These are phyloP conservation scores for Reinhardtius hippoglossoides DNA, from an alignment of 2,113 vertebrate species.

Conservation along the genomic window DNA sequence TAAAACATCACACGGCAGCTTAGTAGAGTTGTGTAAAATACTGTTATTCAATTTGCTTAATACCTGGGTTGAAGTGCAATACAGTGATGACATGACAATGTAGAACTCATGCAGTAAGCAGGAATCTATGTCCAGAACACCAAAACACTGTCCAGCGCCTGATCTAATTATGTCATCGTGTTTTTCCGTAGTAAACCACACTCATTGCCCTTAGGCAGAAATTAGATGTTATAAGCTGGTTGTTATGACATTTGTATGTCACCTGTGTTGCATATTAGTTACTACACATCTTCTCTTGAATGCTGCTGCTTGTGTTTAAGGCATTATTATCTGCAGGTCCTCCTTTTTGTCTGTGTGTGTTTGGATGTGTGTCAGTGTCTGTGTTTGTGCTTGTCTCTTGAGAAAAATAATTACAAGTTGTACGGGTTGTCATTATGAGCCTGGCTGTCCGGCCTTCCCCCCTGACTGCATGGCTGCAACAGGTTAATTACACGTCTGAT, in stretches of 20 bases:
- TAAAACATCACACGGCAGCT: constrained; percentile 36
- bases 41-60: constrained; percentile 39
- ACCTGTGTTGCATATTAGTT: constrained; percentile 48
- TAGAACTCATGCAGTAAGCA: constrained; percentile 33
- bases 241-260: constrained; percentile 58
- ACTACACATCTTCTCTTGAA: constrained; percentile 25
- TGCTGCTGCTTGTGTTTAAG: constrained; percentile 26
- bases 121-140: constrained; percentile 36
- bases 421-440: constrained; percentile 79
- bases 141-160: constrained; percentile 34
- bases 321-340: constrained; percentile 13
- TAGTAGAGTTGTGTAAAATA: constrained; percentile 30
- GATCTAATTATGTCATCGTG: constrained; percentile 49
- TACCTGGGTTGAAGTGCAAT: constrained; percentile 35
- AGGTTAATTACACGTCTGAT: constrained; percentile 84
- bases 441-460: constrained; percentile 64
- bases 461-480: constrained; percentile 71
- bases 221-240: constrained; percentile 46
- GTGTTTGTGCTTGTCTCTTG: constrained; percentile 61
- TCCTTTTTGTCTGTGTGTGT: constrained; percentile 27
- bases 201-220: constrained; percentile 35
- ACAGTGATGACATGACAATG: constrained; percentile 45
- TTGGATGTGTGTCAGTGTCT: constrained; percentile 12
- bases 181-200: constrained; percentile 37
- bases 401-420: constrained; percentile 79